Conservation (phyloP, 2,797 vertebrate species). For the Tragelaphus eurycerus region DNA sequence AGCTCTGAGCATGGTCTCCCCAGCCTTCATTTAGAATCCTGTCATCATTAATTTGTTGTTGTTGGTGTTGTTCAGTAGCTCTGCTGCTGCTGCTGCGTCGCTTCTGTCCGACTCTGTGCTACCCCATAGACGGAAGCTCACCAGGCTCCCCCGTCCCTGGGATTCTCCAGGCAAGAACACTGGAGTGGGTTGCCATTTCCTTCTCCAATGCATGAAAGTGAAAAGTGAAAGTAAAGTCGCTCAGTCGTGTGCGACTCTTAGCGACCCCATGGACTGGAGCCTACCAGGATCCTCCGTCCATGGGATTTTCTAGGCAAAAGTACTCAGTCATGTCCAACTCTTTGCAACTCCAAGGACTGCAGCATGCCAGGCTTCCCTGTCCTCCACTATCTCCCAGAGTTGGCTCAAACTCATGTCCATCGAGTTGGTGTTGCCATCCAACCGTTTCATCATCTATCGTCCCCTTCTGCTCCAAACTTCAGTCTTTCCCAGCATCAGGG, state of each 20-base stretch:
- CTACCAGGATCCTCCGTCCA: too few species aligned
- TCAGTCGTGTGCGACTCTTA: too few species aligned
- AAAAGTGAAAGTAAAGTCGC: too few species aligned
- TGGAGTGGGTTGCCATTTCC: too few species aligned
- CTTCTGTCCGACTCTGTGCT: too few species aligned
- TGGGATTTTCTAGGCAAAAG: too few species aligned
- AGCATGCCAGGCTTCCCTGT: not conserved
- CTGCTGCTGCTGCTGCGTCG: too few species aligned
- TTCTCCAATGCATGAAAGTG: too few species aligned
- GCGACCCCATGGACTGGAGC: too few species aligned
- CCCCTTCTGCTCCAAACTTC: not conserved
- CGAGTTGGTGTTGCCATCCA: not conserved
- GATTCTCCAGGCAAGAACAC: too few species aligned
- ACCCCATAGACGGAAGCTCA: accelerated
- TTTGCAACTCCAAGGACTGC: not conserved
- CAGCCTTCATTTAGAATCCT: not conserved
- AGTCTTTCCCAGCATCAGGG: not conserved
- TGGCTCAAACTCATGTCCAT: not conserved
- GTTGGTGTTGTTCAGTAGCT: not conserved
- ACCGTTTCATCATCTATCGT: not conserved
- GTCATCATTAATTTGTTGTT: not conserved
- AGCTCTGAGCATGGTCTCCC: too few species aligned
- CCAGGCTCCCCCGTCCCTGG: too few species aligned
- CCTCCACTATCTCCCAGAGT: not conserved
- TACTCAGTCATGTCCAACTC: not conserved